These are phyloP conservation scores for Labroides dimidiatus DNA, from an alignment of 2,797 vertebrate species.

Conservation along the genomic window DNA sequence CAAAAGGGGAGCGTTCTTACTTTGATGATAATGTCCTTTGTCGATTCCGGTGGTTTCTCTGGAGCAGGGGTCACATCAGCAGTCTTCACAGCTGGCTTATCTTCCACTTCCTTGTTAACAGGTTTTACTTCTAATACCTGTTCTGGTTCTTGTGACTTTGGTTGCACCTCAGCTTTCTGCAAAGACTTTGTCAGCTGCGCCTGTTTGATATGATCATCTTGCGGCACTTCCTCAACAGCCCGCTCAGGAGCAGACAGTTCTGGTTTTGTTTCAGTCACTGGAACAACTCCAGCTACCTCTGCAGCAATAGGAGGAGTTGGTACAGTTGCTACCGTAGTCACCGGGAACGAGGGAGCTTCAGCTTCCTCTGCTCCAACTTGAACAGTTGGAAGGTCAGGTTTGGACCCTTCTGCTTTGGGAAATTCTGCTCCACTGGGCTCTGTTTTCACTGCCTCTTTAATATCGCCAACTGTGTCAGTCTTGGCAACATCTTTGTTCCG, in stretches of 20 bases:
- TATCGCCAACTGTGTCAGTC: conserved; percentile 16
- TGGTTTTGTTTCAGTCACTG: conserved; percentile 40
- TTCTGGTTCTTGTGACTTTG: conserved; percentile 43
- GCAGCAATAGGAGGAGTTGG: conserved; percentile 20
- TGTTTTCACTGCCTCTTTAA: conserved; percentile 31
- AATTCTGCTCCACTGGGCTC: conserved; percentile 14
- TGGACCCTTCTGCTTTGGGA: conserved; percentile 29
- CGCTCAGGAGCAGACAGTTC: conserved; percentile 24
- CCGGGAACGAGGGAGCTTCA: conserved; percentile 12
- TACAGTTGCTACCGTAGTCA: conserved; percentile 22
- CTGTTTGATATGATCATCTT: conserved; percentile 29
- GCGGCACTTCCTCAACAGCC: conserved; percentile 36
- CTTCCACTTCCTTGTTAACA: conserved; percentile 37
- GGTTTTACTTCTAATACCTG: conserved; percentile 26
- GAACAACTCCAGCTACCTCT: conserved; percentile 37
- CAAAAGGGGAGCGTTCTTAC: conserved; percentile 48
- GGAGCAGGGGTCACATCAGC: conserved; percentile 25
- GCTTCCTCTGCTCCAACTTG: conserved; percentile 15
- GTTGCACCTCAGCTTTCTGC: conserved; percentile 36
- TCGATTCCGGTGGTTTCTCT: conserved; percentile 32
- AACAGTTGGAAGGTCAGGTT: conserved; percentile 34
- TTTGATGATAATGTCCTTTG: conserved; percentile 29
- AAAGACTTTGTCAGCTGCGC: conserved; percentile 45
- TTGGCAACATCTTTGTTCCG: conserved; percentile 22
- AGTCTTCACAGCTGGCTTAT: conserved; percentile 35